A percentile compares a stretch with the other conserved stretches of the same genome.
These are phyloP conservation scores for Linnaemya vulpina DNA, from an alignment of 2,888 invertebrate genomes.

Conservation along the genomic window DNA sequence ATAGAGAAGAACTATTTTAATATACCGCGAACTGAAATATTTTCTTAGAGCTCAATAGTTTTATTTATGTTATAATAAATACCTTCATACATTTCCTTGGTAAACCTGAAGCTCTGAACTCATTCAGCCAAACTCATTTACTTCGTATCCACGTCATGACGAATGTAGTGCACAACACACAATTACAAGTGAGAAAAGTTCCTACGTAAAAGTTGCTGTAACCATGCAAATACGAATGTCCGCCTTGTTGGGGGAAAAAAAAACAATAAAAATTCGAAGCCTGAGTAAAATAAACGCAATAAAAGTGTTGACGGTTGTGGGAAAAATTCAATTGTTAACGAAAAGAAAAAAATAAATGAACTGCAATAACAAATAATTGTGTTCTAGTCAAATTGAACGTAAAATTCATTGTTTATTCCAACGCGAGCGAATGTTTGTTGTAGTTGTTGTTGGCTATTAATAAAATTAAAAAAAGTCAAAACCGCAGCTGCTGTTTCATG, in stretches of 20 bases:
- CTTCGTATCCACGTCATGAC: not conserved
- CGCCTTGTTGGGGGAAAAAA: slow-evolving; percentile 45
- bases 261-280: slow-evolving; percentile 13
- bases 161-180: slow-evolving; percentile 1
- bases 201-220: slow-evolving; percentile 20
- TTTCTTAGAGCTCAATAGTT: not conserved
- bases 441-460: slow-evolving; percentile 49
- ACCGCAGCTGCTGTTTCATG: slow-evolving; percentile 59
- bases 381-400: slow-evolving; percentile 21
- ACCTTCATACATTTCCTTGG: not conserved
- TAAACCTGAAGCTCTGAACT: not conserved
- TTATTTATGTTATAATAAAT: no score
- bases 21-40: not conserved
- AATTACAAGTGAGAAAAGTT: slow-evolving; percentile 9
- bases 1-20: not conserved
- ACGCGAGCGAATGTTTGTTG: slow-evolving; percentile 19
- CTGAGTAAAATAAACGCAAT: slow-evolving; percentile 40
- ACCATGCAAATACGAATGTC: slow-evolving; percentile 49
- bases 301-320: slow-evolving; percentile 70
- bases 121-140: not conserved
- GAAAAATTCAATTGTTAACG: slow-evolving; percentile 61
- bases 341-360: slow-evolving; percentile 32
- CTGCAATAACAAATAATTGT: slow-evolving; percentile 5
- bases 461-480: slow-evolving; percentile 26
- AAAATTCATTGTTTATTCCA: slow-evolving; percentile 47